These are phyloP conservation scores for Menura novaehollandiae DNA, from an alignment of 2,113 vertebrate species.

Conservation along the genomic window DNA sequence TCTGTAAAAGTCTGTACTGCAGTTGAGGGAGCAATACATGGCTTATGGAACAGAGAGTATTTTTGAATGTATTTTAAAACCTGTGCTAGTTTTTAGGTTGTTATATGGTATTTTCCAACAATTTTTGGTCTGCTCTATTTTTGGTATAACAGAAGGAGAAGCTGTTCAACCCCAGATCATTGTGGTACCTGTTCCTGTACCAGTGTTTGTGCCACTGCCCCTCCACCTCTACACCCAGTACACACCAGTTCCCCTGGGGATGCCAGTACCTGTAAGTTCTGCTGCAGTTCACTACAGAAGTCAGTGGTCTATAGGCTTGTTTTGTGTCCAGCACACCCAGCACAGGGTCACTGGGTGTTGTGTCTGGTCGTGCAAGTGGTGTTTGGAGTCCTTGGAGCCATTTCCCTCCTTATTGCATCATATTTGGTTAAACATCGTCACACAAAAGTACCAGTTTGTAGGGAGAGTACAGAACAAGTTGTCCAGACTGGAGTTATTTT, in stretches of 20 bases:
- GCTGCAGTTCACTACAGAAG: not conserved
- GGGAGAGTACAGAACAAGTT: not conserved
- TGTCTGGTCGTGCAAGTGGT: not conserved
- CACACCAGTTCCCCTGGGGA: constrained; percentile 82
- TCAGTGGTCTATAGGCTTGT: not conserved
- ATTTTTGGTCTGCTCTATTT: not conserved
- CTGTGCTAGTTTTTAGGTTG: not conserved
- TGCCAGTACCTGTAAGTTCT: constrained; percentile 89
- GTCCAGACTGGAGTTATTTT: not conserved
- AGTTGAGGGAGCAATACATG: not conserved
- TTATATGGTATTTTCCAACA: not conserved
- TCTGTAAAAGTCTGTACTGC: not conserved
- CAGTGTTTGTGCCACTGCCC: constrained; percentile 91
- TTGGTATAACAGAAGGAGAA: constrained; percentile 42
- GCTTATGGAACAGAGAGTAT: not conserved
- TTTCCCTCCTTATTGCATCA: not conserved
- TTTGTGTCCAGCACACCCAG: not conserved
- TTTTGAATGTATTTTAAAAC: not conserved
- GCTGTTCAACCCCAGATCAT: constrained; percentile 73
- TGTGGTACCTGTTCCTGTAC: constrained; percentile 90
- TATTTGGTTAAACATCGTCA: not conserved
- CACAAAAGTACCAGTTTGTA: not conserved
- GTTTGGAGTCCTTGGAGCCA: not conserved
- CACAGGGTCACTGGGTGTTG: not conserved
- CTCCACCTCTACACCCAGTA: constrained; percentile 94